Conservation (phyloP, 2,113 vertebrate genomes). For the Alectura lathami region DNA sequence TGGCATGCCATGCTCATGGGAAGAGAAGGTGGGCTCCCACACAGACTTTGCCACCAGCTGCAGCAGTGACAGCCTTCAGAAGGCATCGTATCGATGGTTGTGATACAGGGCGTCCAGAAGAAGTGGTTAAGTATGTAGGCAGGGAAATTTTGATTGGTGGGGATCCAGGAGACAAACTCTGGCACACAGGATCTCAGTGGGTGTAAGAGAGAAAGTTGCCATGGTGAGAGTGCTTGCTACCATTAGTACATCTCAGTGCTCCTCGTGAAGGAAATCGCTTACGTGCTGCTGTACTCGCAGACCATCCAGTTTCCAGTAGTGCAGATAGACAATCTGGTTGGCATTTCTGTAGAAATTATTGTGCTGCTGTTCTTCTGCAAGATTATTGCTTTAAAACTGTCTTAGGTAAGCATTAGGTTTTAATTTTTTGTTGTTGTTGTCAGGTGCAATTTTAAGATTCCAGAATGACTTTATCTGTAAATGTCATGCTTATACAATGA, state of each 20-base stretch:
- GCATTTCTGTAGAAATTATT: not conserved
- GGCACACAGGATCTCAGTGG: constrained; percentile 38
- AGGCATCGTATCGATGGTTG: not conserved
- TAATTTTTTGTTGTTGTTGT: not conserved
- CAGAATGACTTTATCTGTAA: constrained; percentile 5
- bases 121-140: not conserved
- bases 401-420: not conserved
- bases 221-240: constrained; percentile 56
- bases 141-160: constrained; percentile 46
- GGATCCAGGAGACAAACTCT: constrained; percentile 37
- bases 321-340: not conserved
- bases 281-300: not conserved
- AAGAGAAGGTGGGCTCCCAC: constrained; percentile 14
- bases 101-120: not conserved
- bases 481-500: not conserved
- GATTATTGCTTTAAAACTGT: not conserved
- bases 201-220: constrained; percentile 63
- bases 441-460: not conserved
- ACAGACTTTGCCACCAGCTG: not conserved
- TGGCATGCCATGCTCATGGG: not conserved
- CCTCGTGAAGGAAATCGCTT: not conserved
- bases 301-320: not conserved
- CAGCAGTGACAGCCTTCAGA: not conserved
- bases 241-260: not conserved
- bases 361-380: not conserved